A percentile compares a stretch with the other conserved stretches of the same genome.
These are phyloP conservation scores for Diadegma fenestrale DNA, from an alignment of 2,888 invertebrate species.

Conservation along the genomic window DNA sequence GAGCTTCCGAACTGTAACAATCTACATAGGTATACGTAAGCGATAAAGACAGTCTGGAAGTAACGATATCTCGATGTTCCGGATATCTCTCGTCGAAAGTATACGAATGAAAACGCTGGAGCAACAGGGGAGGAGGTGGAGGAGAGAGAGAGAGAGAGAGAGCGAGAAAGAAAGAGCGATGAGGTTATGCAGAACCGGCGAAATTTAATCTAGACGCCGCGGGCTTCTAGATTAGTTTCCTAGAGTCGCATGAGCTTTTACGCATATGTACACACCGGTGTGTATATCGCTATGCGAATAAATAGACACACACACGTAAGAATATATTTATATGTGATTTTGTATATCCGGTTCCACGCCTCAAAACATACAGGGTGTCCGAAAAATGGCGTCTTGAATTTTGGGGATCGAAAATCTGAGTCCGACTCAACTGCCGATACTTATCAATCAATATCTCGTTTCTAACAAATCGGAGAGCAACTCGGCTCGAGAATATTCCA, in stretches of 20 bases:
- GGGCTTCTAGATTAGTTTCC: slow-evolving; percentile 67
- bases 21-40: not conserved
- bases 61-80: slow-evolving; percentile 58
- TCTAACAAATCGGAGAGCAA: no score
- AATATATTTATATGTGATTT: not conserved
- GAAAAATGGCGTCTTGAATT: not conserved
- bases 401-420: no score
- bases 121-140: not conserved
- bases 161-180: slow-evolving; percentile 27
- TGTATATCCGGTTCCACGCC: not conserved
- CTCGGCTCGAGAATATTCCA: not conserved
- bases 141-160: slow-evolving; percentile 13
- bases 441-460: no score
- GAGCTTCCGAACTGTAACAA: not conserved
- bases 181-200: slow-evolving; percentile 49
- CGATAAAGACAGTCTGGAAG: slow-evolving; percentile 40
- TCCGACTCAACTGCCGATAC: no score
- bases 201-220: slow-evolving; percentile 67
- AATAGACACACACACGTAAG: slow-evolving; percentile 1
- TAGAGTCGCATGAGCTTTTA: slow-evolving; percentile 50
- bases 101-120: not conserved
- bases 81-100: slow-evolving; percentile 55
- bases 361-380: not conserved
- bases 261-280: slow-evolving; percentile 7
- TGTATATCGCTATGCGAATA: not conserved